A percentile compares a stretch with the other conserved stretches of the same genome.
Evolutionary conservation across 2,797 vertebrate species (phyloP).

Genomic region (Smutsia gigantea): DNA sequence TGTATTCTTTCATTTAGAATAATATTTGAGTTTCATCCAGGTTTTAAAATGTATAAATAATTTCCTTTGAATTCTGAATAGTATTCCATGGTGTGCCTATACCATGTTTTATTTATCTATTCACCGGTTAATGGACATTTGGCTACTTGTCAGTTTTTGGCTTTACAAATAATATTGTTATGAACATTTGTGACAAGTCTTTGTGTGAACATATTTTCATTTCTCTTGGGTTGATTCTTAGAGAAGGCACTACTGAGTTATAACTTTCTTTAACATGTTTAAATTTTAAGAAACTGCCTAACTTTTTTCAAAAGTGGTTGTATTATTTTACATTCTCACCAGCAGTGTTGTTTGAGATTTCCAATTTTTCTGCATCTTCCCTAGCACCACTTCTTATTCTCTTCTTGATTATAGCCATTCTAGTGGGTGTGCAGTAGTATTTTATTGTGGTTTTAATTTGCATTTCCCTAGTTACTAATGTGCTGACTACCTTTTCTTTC

Average conservation of each 20-base stretch:
- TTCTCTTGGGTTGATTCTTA: neutral
- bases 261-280: neutral
- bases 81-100: neutral
- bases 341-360: neutral
- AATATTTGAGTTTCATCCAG: neutral
- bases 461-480: neutral
- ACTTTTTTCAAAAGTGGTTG: neutral
- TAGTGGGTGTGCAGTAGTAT: neutral
- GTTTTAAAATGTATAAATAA: neutral
- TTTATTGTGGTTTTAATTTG: no score
- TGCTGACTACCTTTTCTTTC: neutral
- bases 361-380: neutral
- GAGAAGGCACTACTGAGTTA: neutral
- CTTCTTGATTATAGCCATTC: neutral
- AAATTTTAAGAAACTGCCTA: neutral
- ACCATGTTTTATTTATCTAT: neutral
- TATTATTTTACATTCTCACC: neutral
- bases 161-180: neutral
- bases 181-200: neutral
- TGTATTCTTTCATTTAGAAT: neutral
- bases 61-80: neutral
- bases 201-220: neutral
- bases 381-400: neutral
- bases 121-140: neutral
- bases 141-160: neutral